Evolutionary conservation across 2,888 invertebrate genomes (phyloP).

Genomic region (Perizoma affinitatum): DNA sequence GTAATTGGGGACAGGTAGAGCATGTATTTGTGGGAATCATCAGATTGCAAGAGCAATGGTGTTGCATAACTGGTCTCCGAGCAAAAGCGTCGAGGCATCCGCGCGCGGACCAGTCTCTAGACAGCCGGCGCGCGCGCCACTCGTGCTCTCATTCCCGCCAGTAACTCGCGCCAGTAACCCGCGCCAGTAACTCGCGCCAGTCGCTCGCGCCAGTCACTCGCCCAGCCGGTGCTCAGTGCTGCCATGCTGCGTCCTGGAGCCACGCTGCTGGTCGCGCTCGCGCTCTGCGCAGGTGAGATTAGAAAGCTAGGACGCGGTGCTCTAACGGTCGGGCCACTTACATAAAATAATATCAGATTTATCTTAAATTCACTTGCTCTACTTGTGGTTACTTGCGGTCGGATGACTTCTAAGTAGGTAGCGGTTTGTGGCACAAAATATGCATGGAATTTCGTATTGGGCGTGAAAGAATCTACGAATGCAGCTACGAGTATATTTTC

Average conservation of each 20-base stretch:
- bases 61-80: conserved; percentile 23
- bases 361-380: conserved; percentile 29
- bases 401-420: not conserved
- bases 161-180: conserved; percentile 6
- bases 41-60: conserved; percentile 22
- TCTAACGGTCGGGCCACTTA: conserved; percentile 38
- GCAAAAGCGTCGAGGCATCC: conserved; percentile 19
- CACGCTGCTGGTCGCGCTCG: conserved; percentile 28
- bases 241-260: conserved; percentile 26
- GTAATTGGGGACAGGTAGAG: no score
- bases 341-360: conserved; percentile 28
- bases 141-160: conserved; percentile 8
- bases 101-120: conserved; percentile 33
- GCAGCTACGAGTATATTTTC: conserved; percentile 1
- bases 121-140: conserved; percentile 39
- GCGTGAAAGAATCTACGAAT: conserved; percentile 4
- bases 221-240: conserved; percentile 27
- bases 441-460: conserved; percentile 16
- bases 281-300: conserved; percentile 26
- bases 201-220: conserved; percentile 18
- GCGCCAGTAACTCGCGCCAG: conserved; percentile 18
- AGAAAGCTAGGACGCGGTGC: conserved; percentile 34
- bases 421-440: conserved; percentile 18
- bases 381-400: conserved; percentile 20
- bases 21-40: no score